A percentile compares a stretch with the other conserved stretches of the same genome.
Evolutionary conservation across 2,888 invertebrate genomes (phyloP).

Genomic region (Pheosia tremula): DNA sequence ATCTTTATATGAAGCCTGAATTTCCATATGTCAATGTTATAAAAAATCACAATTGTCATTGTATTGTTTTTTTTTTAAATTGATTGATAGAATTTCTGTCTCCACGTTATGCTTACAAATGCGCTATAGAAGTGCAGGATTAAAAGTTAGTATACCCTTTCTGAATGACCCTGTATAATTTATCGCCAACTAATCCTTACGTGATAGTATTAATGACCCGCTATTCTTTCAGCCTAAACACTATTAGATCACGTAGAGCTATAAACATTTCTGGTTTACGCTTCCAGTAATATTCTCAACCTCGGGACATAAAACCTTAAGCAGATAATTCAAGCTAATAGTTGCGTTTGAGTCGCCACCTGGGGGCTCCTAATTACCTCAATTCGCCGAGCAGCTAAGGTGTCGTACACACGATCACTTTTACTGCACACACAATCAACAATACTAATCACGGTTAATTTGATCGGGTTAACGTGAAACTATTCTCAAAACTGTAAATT

Average conservation of each 20-base stretch:
- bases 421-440: slow-evolving; percentile 51
- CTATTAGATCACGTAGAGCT: slow-evolving; percentile 4
- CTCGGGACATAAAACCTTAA: slow-evolving; percentile 60
- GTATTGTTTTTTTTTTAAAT: too few species aligned
- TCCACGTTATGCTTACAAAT: too few species aligned
- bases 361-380: slow-evolving; percentile 73
- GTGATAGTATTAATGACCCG: too few species aligned
- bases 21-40: too few species aligned
- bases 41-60: too few species aligned
- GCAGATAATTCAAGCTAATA: slow-evolving; percentile 71
- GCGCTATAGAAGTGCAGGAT: too few species aligned
- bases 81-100: too few species aligned
- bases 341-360: slow-evolving; percentile 72
- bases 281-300: slow-evolving; percentile 37
- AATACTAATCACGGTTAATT: slow-evolving; percentile 39
- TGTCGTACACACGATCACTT: slow-evolving; percentile 41
- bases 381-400: slow-evolving; percentile 52
- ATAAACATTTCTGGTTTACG: slow-evolving; percentile 11
- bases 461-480: slow-evolving; percentile 10
- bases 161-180: too few species aligned
- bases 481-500: slow-evolving; percentile 1
- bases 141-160: too few species aligned
- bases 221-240: neutral
- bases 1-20: too few species aligned
- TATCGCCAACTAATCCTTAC: too few species aligned